Conservation (phyloP, 2,888 invertebrate species). For the Hypomecis punctinalis region DNA sequence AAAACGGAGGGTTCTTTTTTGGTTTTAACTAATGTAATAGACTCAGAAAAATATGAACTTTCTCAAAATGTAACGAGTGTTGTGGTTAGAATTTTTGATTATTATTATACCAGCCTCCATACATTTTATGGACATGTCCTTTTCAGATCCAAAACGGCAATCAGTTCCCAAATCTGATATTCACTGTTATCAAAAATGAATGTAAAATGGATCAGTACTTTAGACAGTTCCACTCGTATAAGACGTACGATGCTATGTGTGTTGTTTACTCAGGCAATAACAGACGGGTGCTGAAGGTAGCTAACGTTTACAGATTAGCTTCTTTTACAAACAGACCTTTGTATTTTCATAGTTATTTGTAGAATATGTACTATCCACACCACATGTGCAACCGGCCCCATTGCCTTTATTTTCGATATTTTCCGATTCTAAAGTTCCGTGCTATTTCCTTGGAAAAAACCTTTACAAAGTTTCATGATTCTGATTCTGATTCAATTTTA, state of each 20-base stretch:
- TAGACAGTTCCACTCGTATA: conserved; percentile 14
- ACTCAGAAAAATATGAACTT: too few relatives aligned
- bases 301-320: conserved; percentile 23
- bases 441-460: background rate
- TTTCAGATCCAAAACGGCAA: background rate
- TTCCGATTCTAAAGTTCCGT: background rate
- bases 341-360: conserved; percentile 16
- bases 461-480: background rate
- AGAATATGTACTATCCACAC: conserved; percentile 4
- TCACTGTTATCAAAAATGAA: background rate
- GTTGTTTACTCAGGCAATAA: conserved; percentile 22
- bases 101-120: too few relatives aligned
- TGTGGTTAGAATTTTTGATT: too few relatives aligned
- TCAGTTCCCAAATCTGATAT: background rate
- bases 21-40: too few relatives aligned
- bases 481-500: background rate
- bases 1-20: too few relatives aligned
- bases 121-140: too few relatives aligned
- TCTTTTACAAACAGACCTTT: conserved; percentile 19
- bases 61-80: too few relatives aligned
- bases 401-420: background rate
- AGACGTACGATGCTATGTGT: conserved; percentile 11
- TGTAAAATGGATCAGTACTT: background rate
- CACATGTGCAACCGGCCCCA: background rate
- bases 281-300: conserved; percentile 20